Conservation (phyloP, 2,113 vertebrate genomes). For the Gila orcuttii region DNA sequence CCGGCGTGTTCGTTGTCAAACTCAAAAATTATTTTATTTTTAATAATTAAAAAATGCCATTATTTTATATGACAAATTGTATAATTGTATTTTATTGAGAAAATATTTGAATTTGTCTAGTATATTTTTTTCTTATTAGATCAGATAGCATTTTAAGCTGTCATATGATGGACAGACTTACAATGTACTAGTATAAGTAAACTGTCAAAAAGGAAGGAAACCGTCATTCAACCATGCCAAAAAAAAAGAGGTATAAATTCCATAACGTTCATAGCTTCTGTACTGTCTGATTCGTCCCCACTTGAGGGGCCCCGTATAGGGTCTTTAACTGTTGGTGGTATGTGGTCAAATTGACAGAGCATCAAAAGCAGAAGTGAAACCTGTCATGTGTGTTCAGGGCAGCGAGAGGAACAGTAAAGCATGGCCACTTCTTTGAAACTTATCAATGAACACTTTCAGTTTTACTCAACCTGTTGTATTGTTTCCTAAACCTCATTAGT, state of each 20-base stretch:
- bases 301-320: neutral
- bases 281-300: neutral
- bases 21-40: no score
- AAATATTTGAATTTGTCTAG: no score
- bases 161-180: no score
- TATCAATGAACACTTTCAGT: conserved; percentile 9
- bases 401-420: conserved; percentile 31
- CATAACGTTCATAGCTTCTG: neutral
- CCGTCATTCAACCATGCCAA: neutral
- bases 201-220: neutral
- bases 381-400: neutral
- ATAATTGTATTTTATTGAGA: no score
- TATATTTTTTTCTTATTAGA: no score
- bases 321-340: conserved; percentile 27
- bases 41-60: no score
- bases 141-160: no score
- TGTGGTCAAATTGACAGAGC: conserved; percentile 35
- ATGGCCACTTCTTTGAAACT: conserved; percentile 18
- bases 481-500: neutral
- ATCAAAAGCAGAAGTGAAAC: conserved; percentile 57
- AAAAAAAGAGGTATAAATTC: neutral
- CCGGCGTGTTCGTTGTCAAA: no score
- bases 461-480: neutral
- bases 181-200: neutral
- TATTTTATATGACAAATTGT: no score